Conservation (phyloP, 2,113 vertebrate genomes). For the Dicaeum eximium region DNA sequence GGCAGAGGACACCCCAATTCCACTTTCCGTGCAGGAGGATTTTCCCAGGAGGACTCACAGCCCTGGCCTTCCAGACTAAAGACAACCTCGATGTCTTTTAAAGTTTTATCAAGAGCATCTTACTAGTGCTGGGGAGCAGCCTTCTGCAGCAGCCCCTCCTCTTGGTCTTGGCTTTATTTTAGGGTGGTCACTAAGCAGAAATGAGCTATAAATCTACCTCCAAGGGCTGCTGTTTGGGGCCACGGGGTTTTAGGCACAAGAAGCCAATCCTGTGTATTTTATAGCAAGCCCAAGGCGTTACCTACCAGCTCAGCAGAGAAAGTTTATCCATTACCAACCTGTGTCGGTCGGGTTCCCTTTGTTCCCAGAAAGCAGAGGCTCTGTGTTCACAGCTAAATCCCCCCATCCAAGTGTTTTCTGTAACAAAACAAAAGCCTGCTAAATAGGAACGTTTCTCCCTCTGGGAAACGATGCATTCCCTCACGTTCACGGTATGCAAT, state of each 20-base stretch:
- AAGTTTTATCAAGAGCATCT: background rate
- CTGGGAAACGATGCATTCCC: background rate
- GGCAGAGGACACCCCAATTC: background rate
- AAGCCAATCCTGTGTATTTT: rapidly evolving
- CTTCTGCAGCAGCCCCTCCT: background rate
- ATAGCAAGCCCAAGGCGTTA: background rate
- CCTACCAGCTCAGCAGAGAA: background rate
- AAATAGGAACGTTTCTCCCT: slow-evolving; percentile 21
- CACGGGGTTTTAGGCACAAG: background rate
- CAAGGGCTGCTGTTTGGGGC: background rate
- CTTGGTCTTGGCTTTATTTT: background rate
- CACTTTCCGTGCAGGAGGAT: background rate
- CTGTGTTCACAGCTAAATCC: slow-evolving; percentile 1
- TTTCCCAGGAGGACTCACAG: background rate
- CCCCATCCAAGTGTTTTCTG: background rate
- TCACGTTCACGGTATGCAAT: background rate
- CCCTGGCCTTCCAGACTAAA: background rate
- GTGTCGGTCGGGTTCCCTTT: background rate
- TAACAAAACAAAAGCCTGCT: background rate
- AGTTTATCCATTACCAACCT: background rate
- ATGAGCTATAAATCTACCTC: background rate
- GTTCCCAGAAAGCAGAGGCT: slow-evolving; percentile 11
- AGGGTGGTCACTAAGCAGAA: background rate
- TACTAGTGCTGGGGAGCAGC: background rate
- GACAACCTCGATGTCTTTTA: background rate